Conservation (phyloP, 2,888 invertebrate genomes). For the Griposia aprilina region DNA sequence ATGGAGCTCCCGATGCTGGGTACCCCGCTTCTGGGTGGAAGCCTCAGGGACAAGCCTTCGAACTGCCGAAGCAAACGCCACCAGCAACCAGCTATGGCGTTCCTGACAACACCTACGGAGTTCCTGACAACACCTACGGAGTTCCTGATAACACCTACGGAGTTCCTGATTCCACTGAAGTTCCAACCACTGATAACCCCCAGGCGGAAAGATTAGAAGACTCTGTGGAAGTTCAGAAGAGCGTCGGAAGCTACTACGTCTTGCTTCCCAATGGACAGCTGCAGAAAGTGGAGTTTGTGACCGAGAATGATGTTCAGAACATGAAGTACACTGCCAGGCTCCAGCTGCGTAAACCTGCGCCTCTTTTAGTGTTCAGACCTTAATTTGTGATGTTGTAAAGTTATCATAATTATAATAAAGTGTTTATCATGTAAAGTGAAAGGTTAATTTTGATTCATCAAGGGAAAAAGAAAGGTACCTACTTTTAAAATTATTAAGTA, state of each 20-base stretch:
- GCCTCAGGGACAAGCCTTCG: constrained; percentile 83
- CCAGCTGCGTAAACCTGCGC: constrained; percentile 86
- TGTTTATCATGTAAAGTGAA: constrained; percentile 32
- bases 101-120: constrained; percentile 81
- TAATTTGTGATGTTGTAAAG: constrained; percentile 63
- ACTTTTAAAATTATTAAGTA: neutral
- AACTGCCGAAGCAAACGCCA: constrained; percentile 79
- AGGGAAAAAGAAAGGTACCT: neutral
- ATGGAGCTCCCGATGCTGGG: constrained; percentile 73
- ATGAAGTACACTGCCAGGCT: constrained; percentile 92
- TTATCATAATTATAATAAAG: constrained; percentile 39
- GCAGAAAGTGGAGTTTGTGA: constrained; percentile 91
- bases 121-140: constrained; percentile 77
- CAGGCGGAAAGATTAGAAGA: constrained; percentile 81
- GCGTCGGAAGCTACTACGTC: constrained; percentile 91
- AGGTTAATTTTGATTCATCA: constrained; percentile 5
- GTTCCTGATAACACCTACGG: too few species aligned
- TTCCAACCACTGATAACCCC: constrained; percentile 82
- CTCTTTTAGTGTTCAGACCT: constrained; percentile 80
- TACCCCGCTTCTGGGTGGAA: constrained; percentile 87
- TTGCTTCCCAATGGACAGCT: constrained; percentile 92
- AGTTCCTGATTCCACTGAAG: constrained; percentile 77
- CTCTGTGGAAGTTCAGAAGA: constrained; percentile 85
- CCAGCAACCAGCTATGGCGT: constrained; percentile 80
- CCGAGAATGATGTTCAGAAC: constrained; percentile 87